Evolutionary conservation across 2,888 invertebrate species (phyloP).

Genomic region (Caenorhabditis panamensis): DNA sequence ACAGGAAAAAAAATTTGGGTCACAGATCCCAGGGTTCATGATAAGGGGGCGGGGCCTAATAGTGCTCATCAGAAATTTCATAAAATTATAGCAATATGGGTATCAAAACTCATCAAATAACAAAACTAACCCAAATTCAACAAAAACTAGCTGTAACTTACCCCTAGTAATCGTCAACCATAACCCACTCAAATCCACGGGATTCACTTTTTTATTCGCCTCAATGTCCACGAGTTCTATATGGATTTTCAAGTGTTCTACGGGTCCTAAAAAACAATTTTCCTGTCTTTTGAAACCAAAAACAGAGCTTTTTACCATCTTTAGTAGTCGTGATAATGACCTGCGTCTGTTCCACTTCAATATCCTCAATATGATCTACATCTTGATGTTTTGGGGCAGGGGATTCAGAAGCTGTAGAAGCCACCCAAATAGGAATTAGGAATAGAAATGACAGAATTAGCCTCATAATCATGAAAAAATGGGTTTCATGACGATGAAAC

Average conservation of each 20-base stretch:
- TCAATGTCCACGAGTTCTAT: constrained; percentile 78
- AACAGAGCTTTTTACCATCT: constrained; percentile 57
- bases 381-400: constrained; percentile 30
- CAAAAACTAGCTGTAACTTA: too few relatives aligned
- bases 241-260: constrained; percentile 67
- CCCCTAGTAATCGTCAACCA: constrained; percentile 77
- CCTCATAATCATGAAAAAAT: not conserved
- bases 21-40: too few relatives aligned
- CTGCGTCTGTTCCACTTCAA: constrained; percentile 77
- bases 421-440: not conserved
- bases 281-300: not conserved
- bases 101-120: too few relatives aligned
- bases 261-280: constrained; percentile 59
- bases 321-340: constrained; percentile 77
- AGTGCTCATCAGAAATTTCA: too few relatives aligned
- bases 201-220: constrained; percentile 71
- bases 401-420: not conserved
- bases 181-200: constrained; percentile 75
- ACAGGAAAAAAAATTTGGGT: too few relatives aligned
- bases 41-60: too few relatives aligned
- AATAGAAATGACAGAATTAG: not conserved
- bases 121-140: too few relatives aligned
- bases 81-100: not conserved
- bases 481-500: not conserved
- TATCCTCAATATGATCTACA: constrained; percentile 73